These are phyloP conservation scores for Mastomys coucha DNA, from an alignment of 2,113 vertebrate species.

Conservation along the genomic window DNA sequence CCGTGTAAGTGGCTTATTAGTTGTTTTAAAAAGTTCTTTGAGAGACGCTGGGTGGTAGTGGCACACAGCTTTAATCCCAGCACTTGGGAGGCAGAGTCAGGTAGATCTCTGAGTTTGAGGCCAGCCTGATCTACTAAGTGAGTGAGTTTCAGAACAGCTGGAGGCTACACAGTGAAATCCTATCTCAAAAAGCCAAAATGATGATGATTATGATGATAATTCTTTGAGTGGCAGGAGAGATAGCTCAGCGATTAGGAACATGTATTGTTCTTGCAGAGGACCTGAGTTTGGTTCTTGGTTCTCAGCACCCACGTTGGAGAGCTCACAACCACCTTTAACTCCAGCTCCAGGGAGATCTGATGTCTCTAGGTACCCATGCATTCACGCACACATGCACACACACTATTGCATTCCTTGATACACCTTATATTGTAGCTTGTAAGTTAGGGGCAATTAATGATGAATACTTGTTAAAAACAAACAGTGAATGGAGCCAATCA, in stretches of 20 bases:
- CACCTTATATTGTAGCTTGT: neutral
- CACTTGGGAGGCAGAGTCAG: neutral
- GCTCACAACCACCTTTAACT: neutral
- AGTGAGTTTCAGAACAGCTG: neutral
- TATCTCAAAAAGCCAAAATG: neutral
- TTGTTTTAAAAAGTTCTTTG: neutral
- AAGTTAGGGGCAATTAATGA: neutral
- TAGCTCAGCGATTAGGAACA: neutral
- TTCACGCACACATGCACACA: neutral
- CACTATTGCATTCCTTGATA: neutral
- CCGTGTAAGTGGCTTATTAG: neutral
- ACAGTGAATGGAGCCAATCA: neutral
- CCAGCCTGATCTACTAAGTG: neutral
- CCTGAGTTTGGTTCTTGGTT: too few species aligned
- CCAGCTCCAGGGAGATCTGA: neutral
- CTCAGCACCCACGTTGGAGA: too few species aligned
- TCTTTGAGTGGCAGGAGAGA: neutral
- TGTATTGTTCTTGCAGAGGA: neutral
- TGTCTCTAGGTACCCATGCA: neutral
- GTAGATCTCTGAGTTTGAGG: neutral
- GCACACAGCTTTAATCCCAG: neutral
- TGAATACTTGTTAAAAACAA: neutral
- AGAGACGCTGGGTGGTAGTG: neutral
- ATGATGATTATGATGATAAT: too few species aligned
- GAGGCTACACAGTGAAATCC: neutral